These are phyloP conservation scores for Hylyphantes graminicola DNA, from an alignment of 1,140 invertebrate genomes.

Conservation along the genomic window DNA sequence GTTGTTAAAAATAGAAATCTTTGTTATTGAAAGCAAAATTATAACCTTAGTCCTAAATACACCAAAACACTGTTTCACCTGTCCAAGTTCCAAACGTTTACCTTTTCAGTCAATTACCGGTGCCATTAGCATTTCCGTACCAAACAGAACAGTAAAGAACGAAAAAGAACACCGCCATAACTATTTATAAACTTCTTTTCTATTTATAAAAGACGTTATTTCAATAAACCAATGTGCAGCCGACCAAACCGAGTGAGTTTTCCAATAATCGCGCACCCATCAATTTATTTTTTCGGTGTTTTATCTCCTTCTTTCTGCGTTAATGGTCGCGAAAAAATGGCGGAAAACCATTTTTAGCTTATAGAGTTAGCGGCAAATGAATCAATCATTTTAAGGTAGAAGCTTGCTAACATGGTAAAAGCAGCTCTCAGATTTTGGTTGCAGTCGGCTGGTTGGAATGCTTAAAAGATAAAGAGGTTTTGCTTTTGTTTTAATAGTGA, in stretches of 20 bases:
- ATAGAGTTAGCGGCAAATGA: background rate
- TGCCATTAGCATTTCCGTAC: background rate
- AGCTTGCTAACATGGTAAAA: background rate
- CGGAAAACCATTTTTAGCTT: background rate
- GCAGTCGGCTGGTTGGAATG: no score
- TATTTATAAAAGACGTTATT: slow-evolving; percentile 1
- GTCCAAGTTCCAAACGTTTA: no score
- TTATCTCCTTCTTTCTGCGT: background rate
- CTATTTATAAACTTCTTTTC: background rate
- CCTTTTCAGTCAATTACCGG: background rate
- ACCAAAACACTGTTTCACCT: no score
- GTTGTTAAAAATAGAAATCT: no score
- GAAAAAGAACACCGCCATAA: background rate
- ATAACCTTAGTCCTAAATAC: no score
- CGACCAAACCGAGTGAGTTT: background rate
- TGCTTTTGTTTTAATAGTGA: no score
- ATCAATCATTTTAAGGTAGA: background rate
- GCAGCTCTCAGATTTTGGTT: no score
- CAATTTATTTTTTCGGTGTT: background rate
- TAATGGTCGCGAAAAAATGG: background rate
- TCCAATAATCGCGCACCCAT: background rate
- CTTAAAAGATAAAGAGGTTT: no score
- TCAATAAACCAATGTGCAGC: background rate
- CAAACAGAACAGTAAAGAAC: background rate
- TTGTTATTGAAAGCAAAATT: no score